Percentiles rank a stretch among this genome's conserved stretches.
These are phyloP conservation scores for Semicossyphus pulcher DNA, from an alignment of 2,113 vertebrate species.

Conservation along the genomic window DNA sequence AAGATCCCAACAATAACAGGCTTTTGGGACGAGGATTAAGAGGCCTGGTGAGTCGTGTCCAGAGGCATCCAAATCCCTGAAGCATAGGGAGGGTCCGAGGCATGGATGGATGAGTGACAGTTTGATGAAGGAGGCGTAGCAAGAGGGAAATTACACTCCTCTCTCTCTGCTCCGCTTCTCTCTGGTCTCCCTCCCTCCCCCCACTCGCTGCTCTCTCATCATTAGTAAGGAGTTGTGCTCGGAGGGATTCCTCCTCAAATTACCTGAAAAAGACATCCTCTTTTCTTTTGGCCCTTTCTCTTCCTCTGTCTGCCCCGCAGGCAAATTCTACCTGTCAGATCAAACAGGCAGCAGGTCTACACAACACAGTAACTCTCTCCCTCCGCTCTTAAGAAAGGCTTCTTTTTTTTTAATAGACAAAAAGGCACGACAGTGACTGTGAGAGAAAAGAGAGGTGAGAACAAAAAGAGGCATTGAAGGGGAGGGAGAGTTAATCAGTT, in stretches of 20 bases:
- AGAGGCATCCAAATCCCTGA: constrained; percentile 47
- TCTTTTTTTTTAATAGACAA: constrained; percentile 21
- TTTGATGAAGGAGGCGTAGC: constrained; percentile 78
- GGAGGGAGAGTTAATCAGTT: constrained; percentile 62
- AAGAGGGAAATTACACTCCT: constrained; percentile 80
- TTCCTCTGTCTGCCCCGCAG: constrained; percentile 74
- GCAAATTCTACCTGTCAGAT: constrained; percentile 85
- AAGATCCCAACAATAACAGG: neutral
- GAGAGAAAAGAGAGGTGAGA: constrained; percentile 17
- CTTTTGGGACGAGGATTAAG: constrained; percentile 45
- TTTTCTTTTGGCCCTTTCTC: constrained; percentile 76
- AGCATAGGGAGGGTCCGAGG: constrained; percentile 38
- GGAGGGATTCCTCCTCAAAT: constrained; percentile 77
- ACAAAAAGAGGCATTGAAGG: constrained; percentile 2
- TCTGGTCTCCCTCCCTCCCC: constrained; percentile 16
- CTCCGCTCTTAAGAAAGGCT: constrained; percentile 11
- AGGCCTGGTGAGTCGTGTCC: constrained; percentile 51
- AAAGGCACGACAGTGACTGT: constrained; percentile 23
- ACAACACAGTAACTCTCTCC: constrained; percentile 41
- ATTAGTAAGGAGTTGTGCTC: constrained; percentile 76
- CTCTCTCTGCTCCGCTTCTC: constrained; percentile 49
- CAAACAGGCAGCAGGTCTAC: constrained; percentile 75
- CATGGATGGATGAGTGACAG: constrained; percentile 78
- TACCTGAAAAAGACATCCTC: constrained; percentile 83
- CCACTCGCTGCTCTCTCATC: constrained; percentile 65